These are phyloP conservation scores for Patagioenas fasciata DNA, from an alignment of 2,113 vertebrate genomes.

Conservation along the genomic window DNA sequence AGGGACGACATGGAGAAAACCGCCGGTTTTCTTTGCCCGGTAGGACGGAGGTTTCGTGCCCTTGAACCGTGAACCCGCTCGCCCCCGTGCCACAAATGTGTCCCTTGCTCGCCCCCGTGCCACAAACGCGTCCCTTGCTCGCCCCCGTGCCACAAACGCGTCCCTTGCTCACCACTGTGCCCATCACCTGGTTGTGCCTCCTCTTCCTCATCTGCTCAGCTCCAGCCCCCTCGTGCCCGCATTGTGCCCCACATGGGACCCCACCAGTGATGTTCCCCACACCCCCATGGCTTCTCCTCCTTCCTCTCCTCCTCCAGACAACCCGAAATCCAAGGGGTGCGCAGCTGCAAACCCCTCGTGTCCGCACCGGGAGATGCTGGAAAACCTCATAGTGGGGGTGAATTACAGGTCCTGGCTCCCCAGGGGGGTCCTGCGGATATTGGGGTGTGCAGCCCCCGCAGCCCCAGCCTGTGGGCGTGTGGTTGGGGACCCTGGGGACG, in stretches of 20 bases:
- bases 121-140: rapidly evolving
- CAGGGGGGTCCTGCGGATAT: too few relatives aligned
- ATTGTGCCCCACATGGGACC: too few relatives aligned
- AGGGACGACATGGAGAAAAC: neutral
- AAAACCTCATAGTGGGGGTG: neutral
- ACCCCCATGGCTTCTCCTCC: neutral
- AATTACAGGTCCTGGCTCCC: neutral
- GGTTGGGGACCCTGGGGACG: neutral
- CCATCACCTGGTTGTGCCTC: neutral
- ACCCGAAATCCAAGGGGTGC: rapidly evolving
- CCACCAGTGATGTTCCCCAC: neutral
- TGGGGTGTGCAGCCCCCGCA: neutral
- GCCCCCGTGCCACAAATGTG: rapidly evolving
- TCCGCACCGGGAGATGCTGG: neutral
- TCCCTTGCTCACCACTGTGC: rapidly evolving
- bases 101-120: rapidly evolving
- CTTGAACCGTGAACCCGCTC: too few relatives aligned
- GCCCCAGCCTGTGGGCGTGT: rapidly evolving
- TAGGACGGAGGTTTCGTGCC: rapidly evolving
- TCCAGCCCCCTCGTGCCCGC: neutral
- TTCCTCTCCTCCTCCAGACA: neutral
- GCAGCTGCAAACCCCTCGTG: neutral
- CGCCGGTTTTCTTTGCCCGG: rapidly evolving
- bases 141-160: rapidly evolving
- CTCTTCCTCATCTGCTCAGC: neutral